These are phyloP conservation scores for Pseudocheirus occidentalis DNA, from an alignment of 2,797 vertebrate genomes.

Conservation along the genomic window DNA sequence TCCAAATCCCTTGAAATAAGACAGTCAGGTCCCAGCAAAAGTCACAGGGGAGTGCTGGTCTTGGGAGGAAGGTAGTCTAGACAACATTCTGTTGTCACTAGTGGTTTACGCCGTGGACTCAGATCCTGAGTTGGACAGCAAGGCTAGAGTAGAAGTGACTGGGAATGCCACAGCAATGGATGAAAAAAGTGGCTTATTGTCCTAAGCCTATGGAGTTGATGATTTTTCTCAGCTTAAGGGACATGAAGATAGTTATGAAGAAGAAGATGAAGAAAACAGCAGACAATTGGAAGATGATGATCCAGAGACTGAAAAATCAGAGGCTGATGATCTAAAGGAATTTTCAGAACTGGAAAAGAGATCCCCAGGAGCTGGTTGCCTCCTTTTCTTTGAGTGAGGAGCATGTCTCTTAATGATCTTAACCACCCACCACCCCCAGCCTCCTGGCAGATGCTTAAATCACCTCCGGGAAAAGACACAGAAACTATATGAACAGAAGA, in stretches of 20 bases:
- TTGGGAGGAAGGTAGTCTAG: conserved; percentile 80
- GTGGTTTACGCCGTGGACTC: conserved; percentile 93
- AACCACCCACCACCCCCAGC: conserved; percentile 89
- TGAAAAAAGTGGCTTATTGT: conserved; percentile 89
- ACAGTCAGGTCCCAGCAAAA: fast-evolving
- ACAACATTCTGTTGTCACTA: conserved; percentile 89
- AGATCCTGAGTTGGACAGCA: conserved; percentile 93
- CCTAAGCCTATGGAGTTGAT: conserved; percentile 90
- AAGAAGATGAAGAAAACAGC: conserved; percentile 94
- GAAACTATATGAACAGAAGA: conserved; percentile 94
- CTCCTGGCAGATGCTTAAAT: conserved; percentile 92
- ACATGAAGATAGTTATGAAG: conserved; percentile 88
- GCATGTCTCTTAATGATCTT: conserved; percentile 97
- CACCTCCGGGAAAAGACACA: conserved; percentile 95
- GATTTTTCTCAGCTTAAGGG: conserved; percentile 88
- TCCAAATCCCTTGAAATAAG: neutral
- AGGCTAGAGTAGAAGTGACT: conserved; percentile 86
- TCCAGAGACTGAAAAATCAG: conserved; percentile 95
- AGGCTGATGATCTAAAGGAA: conserved; percentile 96
- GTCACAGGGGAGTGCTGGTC: fast-evolving
- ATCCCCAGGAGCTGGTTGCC: conserved; percentile 96
- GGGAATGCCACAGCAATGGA: conserved; percentile 83
- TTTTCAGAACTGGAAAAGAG: conserved; percentile 91
- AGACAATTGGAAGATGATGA: conserved; percentile 96
- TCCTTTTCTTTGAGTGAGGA: conserved; percentile 97